Evolutionary conservation across 2,888 invertebrate genomes (phyloP), one percentile per base, ranked within the genome.

Genomic region (Lasioglossum villosulum): DNA sequence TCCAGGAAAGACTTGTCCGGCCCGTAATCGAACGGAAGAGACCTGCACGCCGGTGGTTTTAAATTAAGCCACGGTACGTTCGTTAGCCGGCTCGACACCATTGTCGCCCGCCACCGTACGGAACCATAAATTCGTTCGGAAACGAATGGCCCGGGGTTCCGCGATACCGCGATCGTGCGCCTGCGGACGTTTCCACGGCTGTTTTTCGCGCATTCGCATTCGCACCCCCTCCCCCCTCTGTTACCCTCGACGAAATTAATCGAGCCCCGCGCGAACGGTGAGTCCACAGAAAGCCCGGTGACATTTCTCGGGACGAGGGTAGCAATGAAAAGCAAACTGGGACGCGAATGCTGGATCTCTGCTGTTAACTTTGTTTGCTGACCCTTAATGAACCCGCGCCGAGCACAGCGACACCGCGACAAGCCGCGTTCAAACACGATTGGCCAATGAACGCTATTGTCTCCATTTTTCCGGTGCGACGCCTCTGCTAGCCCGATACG

Each of bases 1-100:
- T 90, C 86, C 88, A 83, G 87, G 90, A 92, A 91, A 92, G 90
- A 90, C 90, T 90, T 91, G 92, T 92, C 90, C 91, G 6, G 83
- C 82, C 84, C 88, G 90, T 92, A 93, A 93, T 93, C 93, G 93
- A 92, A 90, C 92, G 93, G 93, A 93, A 93, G 92, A 88, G 90
- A 90, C 82, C 87, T 86, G 81, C 91, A 86, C 91, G 84, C 91
- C 81, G 89, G 90, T 87, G 88, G 88, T 92, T 92, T 91, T 91
- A 92, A 92, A 92, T 92, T 90, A 91, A 92, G 86, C 88, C 88
- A 83, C 87, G 87, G 88, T 79, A 89, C 87, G 88, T 90, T 91
- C 90, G 90, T 90, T 90, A 90, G 90, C 84, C 86, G 79, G 78
- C 84, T 86, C 89, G 90, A 89, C 89, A 89, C 88, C 88, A 89